Evolutionary conservation across 2,113 vertebrate genomes (phyloP).

Genomic region (Apteryx owenii): DNA sequence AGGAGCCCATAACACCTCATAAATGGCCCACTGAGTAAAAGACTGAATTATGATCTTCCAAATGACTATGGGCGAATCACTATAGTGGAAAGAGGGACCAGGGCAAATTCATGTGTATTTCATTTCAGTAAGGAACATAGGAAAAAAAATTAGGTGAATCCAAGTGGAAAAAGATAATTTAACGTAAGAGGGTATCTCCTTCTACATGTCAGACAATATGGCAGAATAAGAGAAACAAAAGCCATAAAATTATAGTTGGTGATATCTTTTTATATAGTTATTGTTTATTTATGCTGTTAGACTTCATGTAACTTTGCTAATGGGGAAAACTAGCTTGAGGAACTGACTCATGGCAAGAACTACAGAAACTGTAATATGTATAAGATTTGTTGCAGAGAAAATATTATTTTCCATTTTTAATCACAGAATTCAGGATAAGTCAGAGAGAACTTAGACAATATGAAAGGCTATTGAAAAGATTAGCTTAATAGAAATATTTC

Average conservation of each 20-base stretch:
- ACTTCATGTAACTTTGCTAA: not conserved
- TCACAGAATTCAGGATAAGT: not conserved
- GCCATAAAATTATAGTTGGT: not conserved
- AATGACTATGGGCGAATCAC: not conserved
- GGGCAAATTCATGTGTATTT: not conserved
- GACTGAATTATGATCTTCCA: not conserved
- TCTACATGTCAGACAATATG: not conserved
- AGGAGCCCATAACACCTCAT: not conserved
- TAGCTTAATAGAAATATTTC: not conserved
- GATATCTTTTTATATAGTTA: not conserved
- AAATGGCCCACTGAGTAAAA: not conserved
- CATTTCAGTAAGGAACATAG: not conserved
- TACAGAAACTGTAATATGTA: not conserved
- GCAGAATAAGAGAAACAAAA: not conserved
- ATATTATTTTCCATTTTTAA: not conserved
- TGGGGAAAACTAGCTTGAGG: not conserved
- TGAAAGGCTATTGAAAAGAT: not conserved
- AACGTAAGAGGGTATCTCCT: not conserved
- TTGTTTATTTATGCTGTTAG: not conserved
- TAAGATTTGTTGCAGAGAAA: not conserved
- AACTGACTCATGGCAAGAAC: not conserved
- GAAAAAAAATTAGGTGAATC: not conserved
- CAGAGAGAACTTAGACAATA: not conserved
- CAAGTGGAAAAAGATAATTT: conserved; percentile 12
- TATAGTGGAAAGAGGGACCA: not conserved